Percentiles rank a stretch among this genome's conserved stretches.
These are phyloP conservation scores for Mamestra brassicae DNA, from an alignment of 2,888 invertebrate species.

Conservation along the genomic window DNA sequence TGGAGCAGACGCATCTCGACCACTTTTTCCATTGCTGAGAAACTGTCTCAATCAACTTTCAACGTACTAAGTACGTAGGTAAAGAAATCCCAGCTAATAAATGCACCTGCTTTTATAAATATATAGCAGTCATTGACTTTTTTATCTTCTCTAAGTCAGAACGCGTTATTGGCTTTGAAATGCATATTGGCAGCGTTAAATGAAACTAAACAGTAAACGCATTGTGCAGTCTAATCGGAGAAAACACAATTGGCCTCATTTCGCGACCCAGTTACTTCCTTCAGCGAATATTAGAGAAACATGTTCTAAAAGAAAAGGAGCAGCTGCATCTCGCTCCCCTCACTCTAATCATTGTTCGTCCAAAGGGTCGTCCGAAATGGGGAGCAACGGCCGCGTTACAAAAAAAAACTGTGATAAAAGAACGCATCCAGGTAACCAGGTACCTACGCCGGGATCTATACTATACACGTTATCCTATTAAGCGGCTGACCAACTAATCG, in stretches of 20 bases:
- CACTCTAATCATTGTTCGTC: slow-evolving; percentile 86
- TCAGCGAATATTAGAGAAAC: slow-evolving; percentile 75
- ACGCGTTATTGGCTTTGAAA: background rate
- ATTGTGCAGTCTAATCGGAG: slow-evolving; percentile 57
- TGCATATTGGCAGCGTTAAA: slow-evolving; percentile 24
- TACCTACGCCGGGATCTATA: slow-evolving; percentile 75
- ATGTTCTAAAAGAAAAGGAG: slow-evolving; percentile 84
- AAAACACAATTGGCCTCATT: slow-evolving; percentile 70
- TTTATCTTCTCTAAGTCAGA: slow-evolving; percentile 19
- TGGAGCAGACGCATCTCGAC: slow-evolving; percentile 73
- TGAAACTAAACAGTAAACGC: slow-evolving; percentile 39
- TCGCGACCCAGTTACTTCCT: slow-evolving; percentile 80
- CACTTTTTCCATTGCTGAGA: slow-evolving; percentile 75
- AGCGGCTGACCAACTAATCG: slow-evolving; percentile 13
- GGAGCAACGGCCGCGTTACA: slow-evolving; percentile 84
- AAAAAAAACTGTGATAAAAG: slow-evolving; percentile 79
- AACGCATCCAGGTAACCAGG: slow-evolving; percentile 86
- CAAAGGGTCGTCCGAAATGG: slow-evolving; percentile 87
- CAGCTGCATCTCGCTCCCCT: slow-evolving; percentile 89
- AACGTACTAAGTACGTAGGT: slow-evolving; percentile 63
- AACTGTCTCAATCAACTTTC: slow-evolving; percentile 76
- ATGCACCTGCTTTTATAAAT: slow-evolving; percentile 22
- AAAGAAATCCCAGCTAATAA: slow-evolving; percentile 46
- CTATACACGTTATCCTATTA: slow-evolving; percentile 33
- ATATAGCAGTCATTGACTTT: slow-evolving; percentile 30